Base-by-base conservation (phyloP, 2,113 vertebrate species). In the Ursus arctos region DNA sequence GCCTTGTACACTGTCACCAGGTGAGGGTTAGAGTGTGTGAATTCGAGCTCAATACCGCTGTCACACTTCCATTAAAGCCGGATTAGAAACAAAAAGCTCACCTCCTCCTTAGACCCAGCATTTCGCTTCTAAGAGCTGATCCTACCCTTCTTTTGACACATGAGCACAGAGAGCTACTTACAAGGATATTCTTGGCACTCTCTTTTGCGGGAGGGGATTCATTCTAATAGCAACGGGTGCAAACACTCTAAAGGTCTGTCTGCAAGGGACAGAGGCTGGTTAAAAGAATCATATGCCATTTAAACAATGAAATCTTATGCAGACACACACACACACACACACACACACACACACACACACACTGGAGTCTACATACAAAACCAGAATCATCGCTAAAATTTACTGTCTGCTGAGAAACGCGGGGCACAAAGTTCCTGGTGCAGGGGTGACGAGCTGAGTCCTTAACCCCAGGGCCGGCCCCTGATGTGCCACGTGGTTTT, bases 191-290 rank as follows among this genome's bases (percentile, higher is more conserved):
- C 57, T 12, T 24, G 14, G 24, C 22, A 33, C 7, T 14, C 59
- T 43, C 74, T 24, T 43, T 1, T 0, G 71, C 2, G 8, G 1
- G 0, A 71, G 2, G 9, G 28, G 51, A 33, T 7, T 77, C 26
- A 55, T 57, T 79, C 43, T 43, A 40, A 43, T 4, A 51, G 40
- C 91, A 76, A 40, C 12, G 24, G 47, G 31, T 7, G 7, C 6
- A 74, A 2, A 76, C 40, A 40, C 26, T 47, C 49, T 26, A 88
- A 76, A 36, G 36, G 36, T 67, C 24, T 40, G 24, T 28, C 63
- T 28, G 33, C 28, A 82, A 79, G 33, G 81, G 43, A 36, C 81
- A 80, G 72, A n/a, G 47, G 61, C 0, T 28, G 0, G 43, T 19
- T 43, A 6, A 47, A 81, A 81, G 74, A 51, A 69, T 63, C 72